These are phyloP conservation scores for Ditylenchus weischeri DNA, from an alignment of 2,888 invertebrate species.

Conservation along the genomic window DNA sequence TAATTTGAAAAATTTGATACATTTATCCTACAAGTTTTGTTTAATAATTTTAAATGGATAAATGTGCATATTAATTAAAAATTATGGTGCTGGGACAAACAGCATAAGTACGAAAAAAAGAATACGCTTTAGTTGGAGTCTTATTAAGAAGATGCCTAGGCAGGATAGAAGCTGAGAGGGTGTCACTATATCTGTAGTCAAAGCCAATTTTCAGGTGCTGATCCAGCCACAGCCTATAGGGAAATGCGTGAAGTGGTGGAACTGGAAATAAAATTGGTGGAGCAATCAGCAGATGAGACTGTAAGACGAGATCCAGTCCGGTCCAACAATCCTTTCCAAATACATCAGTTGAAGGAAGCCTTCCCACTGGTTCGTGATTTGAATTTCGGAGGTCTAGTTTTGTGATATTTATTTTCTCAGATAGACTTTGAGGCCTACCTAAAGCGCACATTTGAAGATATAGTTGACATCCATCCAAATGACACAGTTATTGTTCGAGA, in stretches of 20 bases:
- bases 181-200: too few relatives aligned
- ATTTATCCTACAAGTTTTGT: too few relatives aligned
- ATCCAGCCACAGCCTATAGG: slow-evolving; percentile 23
- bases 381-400: neutral
- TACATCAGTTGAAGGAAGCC: slow-evolving; percentile 41
- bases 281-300: slow-evolving; percentile 52
- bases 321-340: slow-evolving; percentile 50
- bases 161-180: too few relatives aligned
- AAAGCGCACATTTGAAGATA: slow-evolving; percentile 43
- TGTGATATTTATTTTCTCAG: slow-evolving; percentile 28
- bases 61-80: too few relatives aligned
- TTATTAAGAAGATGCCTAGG: too few relatives aligned
- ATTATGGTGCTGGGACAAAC: too few relatives aligned
- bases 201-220: slow-evolving; percentile 37
- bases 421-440: slow-evolving; percentile 48
- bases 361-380: slow-evolving; percentile 44
- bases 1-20: too few relatives aligned
- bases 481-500: slow-evolving; percentile 53
- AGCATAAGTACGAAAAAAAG: too few relatives aligned
- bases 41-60: too few relatives aligned
- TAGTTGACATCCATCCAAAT: slow-evolving; percentile 42
- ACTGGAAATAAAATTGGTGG: slow-evolving; percentile 50
- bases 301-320: slow-evolving; percentile 49
- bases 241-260: slow-evolving; percentile 54
- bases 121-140: too few relatives aligned